Evolutionary conservation across 2,113 vertebrate genomes (phyloP), one percentile per base, ranked within the genome.

Genomic region (Ophthalmolycus amberensis): DNA sequence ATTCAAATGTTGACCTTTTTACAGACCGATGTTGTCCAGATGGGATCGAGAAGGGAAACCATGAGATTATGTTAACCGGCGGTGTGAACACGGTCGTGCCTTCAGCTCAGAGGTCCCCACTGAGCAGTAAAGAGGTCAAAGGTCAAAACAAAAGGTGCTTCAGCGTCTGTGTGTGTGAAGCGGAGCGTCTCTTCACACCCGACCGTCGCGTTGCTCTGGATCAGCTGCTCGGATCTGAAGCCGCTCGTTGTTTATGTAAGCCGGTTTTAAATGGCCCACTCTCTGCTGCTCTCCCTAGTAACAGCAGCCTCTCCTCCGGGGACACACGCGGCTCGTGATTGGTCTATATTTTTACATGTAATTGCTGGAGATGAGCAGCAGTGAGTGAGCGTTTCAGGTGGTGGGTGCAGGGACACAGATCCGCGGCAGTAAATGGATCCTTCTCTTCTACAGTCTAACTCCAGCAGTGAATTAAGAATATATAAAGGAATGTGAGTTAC

Each of bases 261-360:
- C 73, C 2, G 59, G 71, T 75, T 82, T 82, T 82, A 79, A 86
- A 81, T 50, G 75, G 75, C 58, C 80, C 72, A 46, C 63, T 67
- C 74, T 58, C 74, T 44, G n/a, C 77, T 80, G 76, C 88, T 95
- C 87, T 95, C 82, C 93, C 94, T 85, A 56, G 94, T 90, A 95
- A 95, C 94, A 94, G 84, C 83, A 25, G 82, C 71, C 79, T 80
- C 88, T 85, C 85, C 89, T 92, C 83, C 79, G 12, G 85, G 75
- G 20, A 32, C 85, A 16, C 29, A 70, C 32, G 29, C 18, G 68
- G 86, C 71, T 75, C 78, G 29, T 69, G 91, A 95, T 95, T 95
- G 95, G 94, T 90, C 90, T 85, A 91, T 95, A 95, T 95, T 95
- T 95, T 94, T 94, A 92, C 89, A 94, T 94, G 90, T 91, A 94